A percentile compares a stretch with the other conserved stretches of the same genome.
Evolutionary conservation across 2,888 invertebrate species (phyloP).

Genomic region (Leptinotarsa juncta): DNA sequence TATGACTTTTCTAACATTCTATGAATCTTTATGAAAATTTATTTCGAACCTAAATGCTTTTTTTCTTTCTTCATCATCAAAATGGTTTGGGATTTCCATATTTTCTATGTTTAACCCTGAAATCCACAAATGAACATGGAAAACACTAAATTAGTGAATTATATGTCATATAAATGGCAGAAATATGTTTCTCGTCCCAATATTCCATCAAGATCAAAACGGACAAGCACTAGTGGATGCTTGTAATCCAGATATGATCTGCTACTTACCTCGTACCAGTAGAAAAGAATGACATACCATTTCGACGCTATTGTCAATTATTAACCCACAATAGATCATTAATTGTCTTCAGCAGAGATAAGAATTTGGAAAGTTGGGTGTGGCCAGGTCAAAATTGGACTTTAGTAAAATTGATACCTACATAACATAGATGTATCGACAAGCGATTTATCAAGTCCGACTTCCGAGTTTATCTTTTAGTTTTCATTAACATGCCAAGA

Average conservation of each 20-base stretch:
- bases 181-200: not conserved
- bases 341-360: constrained; percentile 53
- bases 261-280: not conserved
- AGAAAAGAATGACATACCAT: constrained; percentile 39
- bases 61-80: too few relatives aligned
- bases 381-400: constrained; percentile 45
- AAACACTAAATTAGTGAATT: too few relatives aligned
- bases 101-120: too few relatives aligned
- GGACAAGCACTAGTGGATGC: not conserved
- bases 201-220: not conserved
- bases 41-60: too few relatives aligned
- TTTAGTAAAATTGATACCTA: constrained; percentile 35
- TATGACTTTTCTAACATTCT: not conserved
- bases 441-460: constrained; percentile 32
- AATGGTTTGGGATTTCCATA: too few relatives aligned
- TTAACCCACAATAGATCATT: constrained; percentile 52
- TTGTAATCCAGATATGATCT: not conserved
- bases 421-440: constrained; percentile 41
- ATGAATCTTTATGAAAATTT: not conserved
- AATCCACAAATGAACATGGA: too few relatives aligned
- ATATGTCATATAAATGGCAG: not conserved
- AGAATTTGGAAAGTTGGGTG: constrained; percentile 54
- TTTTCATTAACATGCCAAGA: constrained; percentile 12
- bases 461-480: constrained; percentile 13
- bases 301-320: constrained; percentile 48